Percentiles rank a stretch among this genome's conserved stretches.
These are phyloP conservation scores for Mus musculus DNA, from an alignment of 2,113 vertebrate species.

Conservation along the genomic window DNA sequence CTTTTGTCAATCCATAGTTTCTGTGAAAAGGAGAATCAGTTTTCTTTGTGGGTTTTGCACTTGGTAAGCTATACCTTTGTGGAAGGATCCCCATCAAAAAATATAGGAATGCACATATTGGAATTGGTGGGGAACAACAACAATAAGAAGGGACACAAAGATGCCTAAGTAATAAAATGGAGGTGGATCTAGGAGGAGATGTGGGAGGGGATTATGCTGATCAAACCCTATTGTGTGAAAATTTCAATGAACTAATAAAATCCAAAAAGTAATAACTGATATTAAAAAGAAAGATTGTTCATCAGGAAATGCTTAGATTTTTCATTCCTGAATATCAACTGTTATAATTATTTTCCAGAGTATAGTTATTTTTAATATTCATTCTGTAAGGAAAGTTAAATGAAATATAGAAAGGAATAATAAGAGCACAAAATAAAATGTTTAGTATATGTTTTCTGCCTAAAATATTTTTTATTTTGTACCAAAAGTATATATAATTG, in stretches of 20 bases:
- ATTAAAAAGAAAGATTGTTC: neutral
- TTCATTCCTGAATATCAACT: neutral
- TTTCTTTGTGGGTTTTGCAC: neutral
- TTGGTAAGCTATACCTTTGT: neutral
- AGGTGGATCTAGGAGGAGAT: neutral
- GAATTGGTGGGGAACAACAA: neutral
- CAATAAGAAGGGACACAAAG: neutral
- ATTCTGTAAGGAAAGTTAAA: neutral
- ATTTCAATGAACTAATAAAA: neutral
- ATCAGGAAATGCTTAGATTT: neutral
- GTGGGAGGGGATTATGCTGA: neutral
- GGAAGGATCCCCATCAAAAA: neutral
- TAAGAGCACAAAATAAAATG: neutral
- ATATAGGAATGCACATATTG: neutral
- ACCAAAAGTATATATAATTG: neutral
- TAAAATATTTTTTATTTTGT: neutral
- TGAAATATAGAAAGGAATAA: neutral
- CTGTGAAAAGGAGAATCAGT: neutral
- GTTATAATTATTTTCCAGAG: neutral
- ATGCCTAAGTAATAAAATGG: neutral
- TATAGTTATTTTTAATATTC: neutral
- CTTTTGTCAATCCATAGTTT: neutral
- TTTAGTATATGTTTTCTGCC: neutral
- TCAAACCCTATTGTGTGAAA: neutral
- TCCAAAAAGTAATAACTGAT: neutral